Percentiles rank a stretch among this genome's conserved stretches.
phyloP scores from a whole-genome alignment of 2,797 vertebrate species.

The Urosaurus nigricauda region DNA sequence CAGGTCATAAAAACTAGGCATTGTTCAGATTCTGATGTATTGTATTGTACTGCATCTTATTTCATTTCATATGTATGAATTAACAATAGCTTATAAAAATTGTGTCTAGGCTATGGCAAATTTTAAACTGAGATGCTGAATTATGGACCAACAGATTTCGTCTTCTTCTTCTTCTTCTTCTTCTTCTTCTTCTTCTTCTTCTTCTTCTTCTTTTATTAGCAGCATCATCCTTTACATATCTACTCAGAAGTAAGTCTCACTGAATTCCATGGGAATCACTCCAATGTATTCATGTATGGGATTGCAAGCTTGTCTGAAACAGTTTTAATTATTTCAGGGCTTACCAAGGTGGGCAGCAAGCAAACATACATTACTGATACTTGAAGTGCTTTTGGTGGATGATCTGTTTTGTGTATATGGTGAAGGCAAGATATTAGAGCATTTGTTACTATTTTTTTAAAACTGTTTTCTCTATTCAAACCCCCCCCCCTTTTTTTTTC shows the following conservation, averaged over 20 bases:
- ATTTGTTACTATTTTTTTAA: background rate
- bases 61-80: background rate
- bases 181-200: too few species aligned
- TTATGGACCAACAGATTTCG: background rate
- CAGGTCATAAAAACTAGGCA: background rate
- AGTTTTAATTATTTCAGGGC: background rate
- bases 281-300: background rate
- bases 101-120: background rate
- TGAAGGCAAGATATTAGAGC: background rate
- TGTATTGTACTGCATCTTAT: background rate
- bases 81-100: background rate
- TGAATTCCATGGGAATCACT: background rate
- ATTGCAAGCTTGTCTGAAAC: background rate
- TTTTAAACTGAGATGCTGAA: conserved; percentile 24
- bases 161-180: too few species aligned
- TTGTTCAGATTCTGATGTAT: background rate
- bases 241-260: too few species aligned
- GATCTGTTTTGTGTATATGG: background rate
- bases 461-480: background rate
- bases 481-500: background rate
- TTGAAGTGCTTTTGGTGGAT: background rate
- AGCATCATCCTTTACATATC: background rate
- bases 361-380: background rate
- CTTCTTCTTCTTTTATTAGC: background rate
- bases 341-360: background rate